Evolutionary conservation across 2,888 invertebrate genomes (phyloP).

Genomic region (Drosophila rubida): DNA sequence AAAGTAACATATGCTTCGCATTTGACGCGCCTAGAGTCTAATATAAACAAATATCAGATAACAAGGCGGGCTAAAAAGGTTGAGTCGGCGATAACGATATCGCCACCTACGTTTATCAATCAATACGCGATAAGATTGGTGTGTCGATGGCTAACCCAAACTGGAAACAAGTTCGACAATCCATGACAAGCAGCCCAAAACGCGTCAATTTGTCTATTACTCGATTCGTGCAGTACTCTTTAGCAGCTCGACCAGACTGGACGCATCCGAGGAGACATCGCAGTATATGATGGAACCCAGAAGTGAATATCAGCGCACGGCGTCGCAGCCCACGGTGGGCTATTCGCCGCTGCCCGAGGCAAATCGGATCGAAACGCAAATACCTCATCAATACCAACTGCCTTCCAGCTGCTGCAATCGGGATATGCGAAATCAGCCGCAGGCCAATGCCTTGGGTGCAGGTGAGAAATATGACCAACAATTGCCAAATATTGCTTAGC

Average conservation of each 20-base stretch:
- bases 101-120: constrained; percentile 55
- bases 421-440: constrained; percentile 66
- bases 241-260: constrained; percentile 41
- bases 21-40: constrained; percentile 29
- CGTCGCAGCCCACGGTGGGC: constrained; percentile 46
- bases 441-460: constrained; percentile 67
- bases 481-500: neutral
- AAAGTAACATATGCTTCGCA: constrained; percentile 18
- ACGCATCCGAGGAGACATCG: constrained; percentile 27
- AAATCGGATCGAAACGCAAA: neutral
- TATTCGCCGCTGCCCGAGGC: constrained; percentile 48
- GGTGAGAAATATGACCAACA: constrained; percentile 34
- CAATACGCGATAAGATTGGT: constrained; percentile 69
- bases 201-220: neutral
- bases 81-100: constrained; percentile 40
- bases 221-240: constrained; percentile 40
- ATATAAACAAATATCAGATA: constrained; percentile 46
- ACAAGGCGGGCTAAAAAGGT: constrained; percentile 16
- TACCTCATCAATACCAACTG: constrained; percentile 33
- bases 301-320: constrained; percentile 38
- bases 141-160: constrained; percentile 47
- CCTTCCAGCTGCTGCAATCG: constrained; percentile 58
- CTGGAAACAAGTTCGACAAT: neutral
- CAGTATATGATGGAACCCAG: constrained; percentile 39
- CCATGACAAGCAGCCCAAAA: neutral